Conservation (phyloP, 2,113 vertebrate genomes). For the Rhizomys pruinosus region DNA sequence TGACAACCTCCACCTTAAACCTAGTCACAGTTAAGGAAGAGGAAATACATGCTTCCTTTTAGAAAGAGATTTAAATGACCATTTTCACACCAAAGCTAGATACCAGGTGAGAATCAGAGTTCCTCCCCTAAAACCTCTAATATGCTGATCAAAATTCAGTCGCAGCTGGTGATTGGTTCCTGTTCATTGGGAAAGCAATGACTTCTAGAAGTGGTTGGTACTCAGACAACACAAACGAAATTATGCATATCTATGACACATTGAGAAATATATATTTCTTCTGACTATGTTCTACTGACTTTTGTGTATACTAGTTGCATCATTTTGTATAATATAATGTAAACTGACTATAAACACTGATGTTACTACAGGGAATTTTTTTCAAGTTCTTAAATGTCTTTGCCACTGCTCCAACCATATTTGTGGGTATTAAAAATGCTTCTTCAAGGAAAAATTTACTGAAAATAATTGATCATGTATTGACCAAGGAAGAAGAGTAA, state of each 20-base stretch:
- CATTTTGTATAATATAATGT: slow-evolving; percentile 79
- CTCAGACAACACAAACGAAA: slow-evolving; percentile 65
- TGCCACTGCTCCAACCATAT: slow-evolving; percentile 77
- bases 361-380: slow-evolving; percentile 73
- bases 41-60: not conserved
- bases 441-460: slow-evolving; percentile 82
- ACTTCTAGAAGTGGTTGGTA: slow-evolving; percentile 77
- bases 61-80: not conserved
- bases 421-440: slow-evolving; percentile 81
- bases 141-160: not conserved
- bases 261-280: slow-evolving; percentile 71
- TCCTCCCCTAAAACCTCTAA: not conserved
- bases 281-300: slow-evolving; percentile 71
- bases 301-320: slow-evolving; percentile 79
- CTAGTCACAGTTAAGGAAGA: not conserved
- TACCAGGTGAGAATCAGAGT: not conserved
- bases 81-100: not conserved
- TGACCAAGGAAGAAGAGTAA: slow-evolving; percentile 78
- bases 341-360: slow-evolving; percentile 66
- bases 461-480: slow-evolving; percentile 79
- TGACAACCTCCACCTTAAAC: not conserved
- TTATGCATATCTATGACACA: slow-evolving; percentile 66
- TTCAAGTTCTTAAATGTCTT: slow-evolving; percentile 82
- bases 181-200: slow-evolving; percentile 29
- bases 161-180: not conserved